A percentile compares a stretch with the other conserved stretches of the same genome.
phyloP scores from a whole-genome alignment of 2,888 invertebrate genomes.

The Cistogaster globosa region DNA sequence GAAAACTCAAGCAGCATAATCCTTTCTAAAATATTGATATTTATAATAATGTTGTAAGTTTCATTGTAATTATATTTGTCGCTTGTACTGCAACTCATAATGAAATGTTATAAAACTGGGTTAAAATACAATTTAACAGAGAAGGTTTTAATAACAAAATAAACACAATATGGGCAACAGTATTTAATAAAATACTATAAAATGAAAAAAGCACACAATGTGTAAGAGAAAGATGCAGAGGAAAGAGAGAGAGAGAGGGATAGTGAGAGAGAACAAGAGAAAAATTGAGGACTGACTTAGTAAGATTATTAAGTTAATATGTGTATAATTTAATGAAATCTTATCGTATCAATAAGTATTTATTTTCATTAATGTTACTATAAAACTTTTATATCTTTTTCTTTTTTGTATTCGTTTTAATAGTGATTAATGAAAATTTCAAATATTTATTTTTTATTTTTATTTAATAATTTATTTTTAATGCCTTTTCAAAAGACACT shows the following conservation, averaged over 20 bases:
- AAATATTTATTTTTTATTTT: no score
- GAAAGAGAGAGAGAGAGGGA: neutral
- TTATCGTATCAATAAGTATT: slow-evolving; percentile 36
- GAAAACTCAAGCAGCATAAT: neutral
- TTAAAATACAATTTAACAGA: slow-evolving; percentile 1
- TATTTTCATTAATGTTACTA: slow-evolving; percentile 34
- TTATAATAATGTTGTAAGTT: slow-evolving; percentile 25
- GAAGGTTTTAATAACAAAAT: slow-evolving; percentile 6
- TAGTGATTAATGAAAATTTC: neutral
- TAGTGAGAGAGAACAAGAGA: neutral
- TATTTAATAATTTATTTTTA: no score
- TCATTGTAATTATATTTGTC: neutral
- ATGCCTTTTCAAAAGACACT: no score
- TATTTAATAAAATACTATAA: neutral
- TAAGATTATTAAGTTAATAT: neutral
- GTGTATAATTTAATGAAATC: slow-evolving; percentile 21
- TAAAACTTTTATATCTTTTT: neutral
- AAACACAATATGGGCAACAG: slow-evolving; percentile 5
- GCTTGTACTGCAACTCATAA: slow-evolving; percentile 6
- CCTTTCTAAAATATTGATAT: slow-evolving; percentile 42
- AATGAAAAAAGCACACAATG: neutral
- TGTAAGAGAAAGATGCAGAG: neutral
- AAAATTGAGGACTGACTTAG: neutral
- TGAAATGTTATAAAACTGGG: neutral
- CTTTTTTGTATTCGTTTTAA: neutral